Evolutionary conservation across 2,113 vertebrate genomes (phyloP).

Genomic region (Corythaeola cristata): DNA sequence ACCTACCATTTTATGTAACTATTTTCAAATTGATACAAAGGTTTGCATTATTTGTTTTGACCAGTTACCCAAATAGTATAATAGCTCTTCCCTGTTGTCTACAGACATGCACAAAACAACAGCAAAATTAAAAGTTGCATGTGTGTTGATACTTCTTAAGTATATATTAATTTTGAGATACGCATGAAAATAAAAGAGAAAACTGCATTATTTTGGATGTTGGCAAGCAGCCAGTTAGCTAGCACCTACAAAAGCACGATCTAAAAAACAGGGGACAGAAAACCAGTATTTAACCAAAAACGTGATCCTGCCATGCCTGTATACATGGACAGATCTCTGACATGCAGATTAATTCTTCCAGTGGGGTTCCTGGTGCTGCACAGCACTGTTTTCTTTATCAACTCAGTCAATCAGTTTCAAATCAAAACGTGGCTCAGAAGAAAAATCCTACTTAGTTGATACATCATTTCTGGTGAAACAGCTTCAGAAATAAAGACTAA

Average conservation of each 20-base stretch:
- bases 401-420: not conserved
- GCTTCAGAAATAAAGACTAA: not conserved
- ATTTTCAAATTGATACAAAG: not conserved
- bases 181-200: not conserved
- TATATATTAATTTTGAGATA: not conserved
- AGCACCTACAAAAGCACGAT: not conserved
- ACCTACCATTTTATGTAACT: rapidly evolving
- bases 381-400: not conserved
- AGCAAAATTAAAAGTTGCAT: not conserved
- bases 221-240: not conserved
- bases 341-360: not conserved
- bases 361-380: not conserved
- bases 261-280: not conserved
- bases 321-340: not conserved
- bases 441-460: not conserved
- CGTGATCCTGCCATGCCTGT: not conserved
- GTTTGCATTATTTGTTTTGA: not conserved
- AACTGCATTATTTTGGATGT: not conserved
- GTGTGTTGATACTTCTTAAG: not conserved
- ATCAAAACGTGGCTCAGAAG: not conserved
- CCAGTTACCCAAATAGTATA: not conserved
- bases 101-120: not conserved
- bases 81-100: not conserved
- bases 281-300: not conserved
- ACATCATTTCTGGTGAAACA: not conserved